phyloP scores from a whole-genome alignment of 1,140 invertebrate species.

The Drosophila grimshawi region DNA sequence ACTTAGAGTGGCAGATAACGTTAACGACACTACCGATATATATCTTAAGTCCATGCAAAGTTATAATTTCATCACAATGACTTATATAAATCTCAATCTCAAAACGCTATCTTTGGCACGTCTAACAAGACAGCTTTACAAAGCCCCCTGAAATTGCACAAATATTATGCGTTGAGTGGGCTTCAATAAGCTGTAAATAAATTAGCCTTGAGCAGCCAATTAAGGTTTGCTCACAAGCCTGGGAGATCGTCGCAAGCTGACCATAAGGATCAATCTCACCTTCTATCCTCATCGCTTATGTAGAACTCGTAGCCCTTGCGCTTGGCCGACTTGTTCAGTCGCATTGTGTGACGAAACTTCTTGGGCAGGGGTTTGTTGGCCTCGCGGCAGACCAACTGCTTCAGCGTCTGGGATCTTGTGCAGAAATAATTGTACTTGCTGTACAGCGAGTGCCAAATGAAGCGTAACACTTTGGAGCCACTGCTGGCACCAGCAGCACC shows the following conservation, averaged over 20 bases:
- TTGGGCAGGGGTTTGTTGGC: constrained; percentile 79
- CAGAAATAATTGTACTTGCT: constrained; percentile 71
- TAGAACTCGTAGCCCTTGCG: constrained; percentile 85
- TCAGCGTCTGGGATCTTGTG: constrained; percentile 61
- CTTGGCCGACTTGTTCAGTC: constrained; percentile 84
- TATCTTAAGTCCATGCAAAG: constrained; percentile 29
- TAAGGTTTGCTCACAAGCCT: not conserved
- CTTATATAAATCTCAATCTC: constrained; percentile 12
- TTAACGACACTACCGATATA: constrained; percentile 50
- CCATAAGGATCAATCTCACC: constrained; percentile 68
- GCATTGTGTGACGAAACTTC: constrained; percentile 71
- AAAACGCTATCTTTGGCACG: constrained; percentile 7
- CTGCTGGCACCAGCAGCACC: constrained; percentile 27
- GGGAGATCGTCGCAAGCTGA: too few relatives aligned
- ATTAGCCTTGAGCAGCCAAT: not conserved
- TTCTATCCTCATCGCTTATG: constrained; percentile 86
- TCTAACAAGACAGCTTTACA: constrained; percentile 10
- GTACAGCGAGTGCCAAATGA: constrained; percentile 77
- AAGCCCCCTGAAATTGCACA: constrained; percentile 9
- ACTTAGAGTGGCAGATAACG: constrained; percentile 37
- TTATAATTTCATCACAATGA: constrained; percentile 67
- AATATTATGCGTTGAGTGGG: not conserved
- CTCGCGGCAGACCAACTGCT: constrained; percentile 69
- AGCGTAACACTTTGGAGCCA: constrained; percentile 71
- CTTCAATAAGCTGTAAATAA: not conserved